Evolutionary conservation across 2,797 vertebrate genomes (phyloP), one percentile per base, ranked within the genome.

Genomic region (Tolypeutes matacus): DNA sequence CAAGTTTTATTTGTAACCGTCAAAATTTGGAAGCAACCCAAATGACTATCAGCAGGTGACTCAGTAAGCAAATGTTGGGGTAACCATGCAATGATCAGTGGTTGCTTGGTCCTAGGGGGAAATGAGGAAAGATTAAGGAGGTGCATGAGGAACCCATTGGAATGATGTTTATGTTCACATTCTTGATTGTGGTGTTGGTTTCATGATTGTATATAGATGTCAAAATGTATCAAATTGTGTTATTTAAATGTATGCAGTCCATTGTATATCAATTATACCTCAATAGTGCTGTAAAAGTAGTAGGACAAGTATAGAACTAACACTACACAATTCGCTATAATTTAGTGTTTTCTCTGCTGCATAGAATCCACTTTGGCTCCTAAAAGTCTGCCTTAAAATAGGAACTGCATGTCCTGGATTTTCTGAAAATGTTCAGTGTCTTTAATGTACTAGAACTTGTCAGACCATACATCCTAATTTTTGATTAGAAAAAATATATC

Each of bases 341-440:
- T 34, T 56, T 12, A 0, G n/a, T 39, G 7, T 88, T 64, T 34
- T 69, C 25, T 77, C 31, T 82, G 5, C 31, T 27, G 53, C 18
- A 49, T 34, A 12, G 15, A 7, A 34, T 83, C 20, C 7, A 67
- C 46, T 65, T 84, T 42, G 27, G 34, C 42, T 7, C 31, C 36
- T 42, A 92, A 53, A 15, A 64, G 11, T 60, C 12, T 81, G 65
- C 36, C 49, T 67, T 83, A 65, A 76, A 84, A 76, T 56, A 92
- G 34, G 60, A 84, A 56, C 21, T 5, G 3, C 29, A 77, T 9
- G 20, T 27, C 51, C 27, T 67, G 36, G 46, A 92, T 65, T 76
- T 92, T 84, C 60, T 27, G 5, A 34, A 82, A 65, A 75, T 39
- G 13, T 8, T 17, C 23, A 13, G 17, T 20, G 14, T 76, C 25